Percentiles rank a stretch among this genome's conserved stretches.
These are phyloP conservation scores for Tipula lateralis DNA, from an alignment of 2,888 invertebrate genomes.

Conservation along the genomic window DNA sequence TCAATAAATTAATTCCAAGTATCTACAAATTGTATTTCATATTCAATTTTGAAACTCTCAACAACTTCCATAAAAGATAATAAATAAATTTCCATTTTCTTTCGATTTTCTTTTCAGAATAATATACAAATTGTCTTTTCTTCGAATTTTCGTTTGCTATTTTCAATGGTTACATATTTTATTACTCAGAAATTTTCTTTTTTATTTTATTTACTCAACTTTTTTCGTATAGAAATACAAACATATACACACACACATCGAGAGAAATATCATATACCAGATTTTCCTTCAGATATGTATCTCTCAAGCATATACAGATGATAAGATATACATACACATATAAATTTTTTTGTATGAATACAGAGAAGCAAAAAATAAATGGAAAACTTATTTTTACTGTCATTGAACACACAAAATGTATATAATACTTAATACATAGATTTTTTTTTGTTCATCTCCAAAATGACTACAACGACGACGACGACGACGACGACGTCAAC, in stretches of 20 bases:
- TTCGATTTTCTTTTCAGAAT: not conserved
- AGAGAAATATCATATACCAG: not conserved
- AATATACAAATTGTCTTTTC: not conserved
- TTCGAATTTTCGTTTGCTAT: not conserved
- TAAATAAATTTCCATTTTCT: not conserved
- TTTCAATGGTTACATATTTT: not conserved
- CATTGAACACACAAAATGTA: slow-evolving; percentile 5
- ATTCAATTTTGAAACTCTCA: not conserved
- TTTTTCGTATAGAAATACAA: not conserved
- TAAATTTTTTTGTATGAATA: not conserved
- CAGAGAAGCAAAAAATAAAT: not conserved
- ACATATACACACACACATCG: not conserved
- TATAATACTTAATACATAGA: not conserved
- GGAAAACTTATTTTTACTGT: slow-evolving; percentile 9
- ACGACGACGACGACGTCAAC: not conserved
- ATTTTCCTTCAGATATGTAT: not conserved
- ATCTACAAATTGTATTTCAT: not conserved
- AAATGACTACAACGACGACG: not conserved
- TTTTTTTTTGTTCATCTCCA: not conserved
- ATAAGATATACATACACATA: no score
- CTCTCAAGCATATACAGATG: not conserved
- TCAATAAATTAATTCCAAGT: slow-evolving; percentile 1
- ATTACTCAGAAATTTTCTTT: not conserved
- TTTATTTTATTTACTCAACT: not conserved
- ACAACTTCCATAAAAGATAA: not conserved